Evolutionary conservation across 2,797 vertebrate species (phyloP).

Genomic region (Catostomus latipinnis): DNA sequence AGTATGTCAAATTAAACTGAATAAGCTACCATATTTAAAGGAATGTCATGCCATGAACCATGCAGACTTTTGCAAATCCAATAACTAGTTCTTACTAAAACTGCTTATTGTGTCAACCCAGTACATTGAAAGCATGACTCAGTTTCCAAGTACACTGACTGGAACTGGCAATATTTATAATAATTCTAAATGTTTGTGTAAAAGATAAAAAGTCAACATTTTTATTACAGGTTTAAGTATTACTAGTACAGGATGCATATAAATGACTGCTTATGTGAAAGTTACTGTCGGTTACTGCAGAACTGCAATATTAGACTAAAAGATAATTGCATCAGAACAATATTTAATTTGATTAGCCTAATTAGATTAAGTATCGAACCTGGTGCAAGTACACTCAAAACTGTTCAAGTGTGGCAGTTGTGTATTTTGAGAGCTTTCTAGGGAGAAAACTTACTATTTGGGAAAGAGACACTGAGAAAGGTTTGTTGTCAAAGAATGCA

Average conservation of each 20-base stretch:
- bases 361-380: neutral
- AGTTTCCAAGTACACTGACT: too few species aligned
- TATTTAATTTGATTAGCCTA: too few species aligned
- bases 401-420: slow-evolving; percentile 16
- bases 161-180: too few species aligned
- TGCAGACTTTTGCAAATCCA: too few species aligned
- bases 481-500: slow-evolving; percentile 28
- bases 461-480: neutral
- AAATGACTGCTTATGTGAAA: neutral
- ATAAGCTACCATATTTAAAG: too few species aligned
- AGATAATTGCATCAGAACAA: neutral
- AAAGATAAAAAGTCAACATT: neutral
- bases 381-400: neutral
- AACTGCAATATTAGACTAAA: neutral
- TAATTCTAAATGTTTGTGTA: neutral
- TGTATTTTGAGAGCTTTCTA: slow-evolving; percentile 6
- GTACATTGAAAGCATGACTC: too few species aligned
- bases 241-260: neutral
- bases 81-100: too few species aligned
- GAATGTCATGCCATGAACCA: too few species aligned
- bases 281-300: neutral
- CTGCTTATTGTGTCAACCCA: too few species aligned
- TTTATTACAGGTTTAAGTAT: neutral
- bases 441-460: slow-evolving; percentile 23
- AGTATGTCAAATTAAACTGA: too few species aligned